Percentiles rank a stretch among this genome's conserved stretches.
Conservation (phyloP, 2,888 invertebrate genomes). For the Homarus gammarus region DNA sequence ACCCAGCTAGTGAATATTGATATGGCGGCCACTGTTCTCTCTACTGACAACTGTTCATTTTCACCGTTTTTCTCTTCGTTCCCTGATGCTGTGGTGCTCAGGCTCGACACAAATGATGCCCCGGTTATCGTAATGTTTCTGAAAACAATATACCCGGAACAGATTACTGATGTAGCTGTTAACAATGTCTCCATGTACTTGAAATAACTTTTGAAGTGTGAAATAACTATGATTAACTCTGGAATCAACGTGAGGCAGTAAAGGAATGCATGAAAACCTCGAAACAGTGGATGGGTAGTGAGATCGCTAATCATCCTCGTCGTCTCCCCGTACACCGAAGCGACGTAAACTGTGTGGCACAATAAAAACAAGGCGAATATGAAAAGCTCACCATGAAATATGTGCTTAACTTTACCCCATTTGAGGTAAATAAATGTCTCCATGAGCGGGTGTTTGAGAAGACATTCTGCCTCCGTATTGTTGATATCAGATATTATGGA, state of each 20-base stretch:
- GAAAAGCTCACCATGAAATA: conserved; percentile 82
- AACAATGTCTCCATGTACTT: conserved; percentile 83
- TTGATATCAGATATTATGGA: conserved; percentile 82
- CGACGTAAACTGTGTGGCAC: conserved; percentile 81
- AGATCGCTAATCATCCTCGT: neutral
- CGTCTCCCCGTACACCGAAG: conserved; percentile 10
- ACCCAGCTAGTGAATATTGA: conserved; percentile 82
- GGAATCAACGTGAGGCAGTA: conserved; percentile 78
- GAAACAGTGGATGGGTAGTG: conserved; percentile 23
- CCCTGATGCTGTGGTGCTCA: neutral
- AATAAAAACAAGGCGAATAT: conserved; percentile 81
- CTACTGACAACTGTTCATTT: conserved; percentile 79
- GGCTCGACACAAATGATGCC: neutral
- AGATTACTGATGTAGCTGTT: conserved; percentile 80
- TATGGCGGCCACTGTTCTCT: conserved; percentile 81
- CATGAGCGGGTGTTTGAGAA: conserved; percentile 82
- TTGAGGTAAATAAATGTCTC: conserved; percentile 83
- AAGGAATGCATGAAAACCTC: conserved; percentile 81
- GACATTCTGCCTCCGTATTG: conserved; percentile 79
- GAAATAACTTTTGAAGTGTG: conserved; percentile 79
- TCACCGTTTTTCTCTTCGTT: too few relatives aligned
- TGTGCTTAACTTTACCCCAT: conserved; percentile 82
- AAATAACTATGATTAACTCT: conserved; percentile 58
- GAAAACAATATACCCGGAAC: conserved; percentile 80
- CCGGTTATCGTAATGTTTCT: too few relatives aligned